A percentile compares a stretch with the other conserved stretches of the same genome.
Conservation (phyloP, 2,888 invertebrate genomes). For the Cantharis flavilabris region DNA sequence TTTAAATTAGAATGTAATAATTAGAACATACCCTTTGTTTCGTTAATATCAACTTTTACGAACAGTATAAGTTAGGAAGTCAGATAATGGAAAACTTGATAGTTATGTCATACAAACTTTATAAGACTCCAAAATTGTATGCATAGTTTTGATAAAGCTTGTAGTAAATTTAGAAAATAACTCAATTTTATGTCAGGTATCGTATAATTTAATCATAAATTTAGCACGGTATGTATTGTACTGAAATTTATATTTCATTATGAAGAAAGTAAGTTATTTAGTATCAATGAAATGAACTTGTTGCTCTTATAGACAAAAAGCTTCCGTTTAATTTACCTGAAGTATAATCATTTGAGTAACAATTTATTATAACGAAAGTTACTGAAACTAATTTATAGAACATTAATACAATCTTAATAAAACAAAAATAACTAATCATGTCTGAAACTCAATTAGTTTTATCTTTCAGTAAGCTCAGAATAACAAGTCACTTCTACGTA, state of each 20-base stretch:
- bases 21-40: background rate
- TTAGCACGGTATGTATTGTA: background rate
- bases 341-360: background rate
- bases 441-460: slow-evolving; percentile 10
- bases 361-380: background rate
- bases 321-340: background rate
- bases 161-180: slow-evolving; percentile 20
- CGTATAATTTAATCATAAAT: slow-evolving; percentile 8
- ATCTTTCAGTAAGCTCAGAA: slow-evolving; percentile 4
- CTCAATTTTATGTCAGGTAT: slow-evolving; percentile 10
- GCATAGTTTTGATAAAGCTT: slow-evolving; percentile 20
- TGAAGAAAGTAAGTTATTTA: background rate
- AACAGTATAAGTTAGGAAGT: background rate
- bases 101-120: slow-evolving; percentile 18
- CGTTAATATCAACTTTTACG: background rate
- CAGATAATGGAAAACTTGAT: slow-evolving; percentile 14
- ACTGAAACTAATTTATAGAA: background rate
- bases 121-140: slow-evolving; percentile 13
- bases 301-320: background rate
- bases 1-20: background rate
- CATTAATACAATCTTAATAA: background rate
- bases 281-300: background rate
- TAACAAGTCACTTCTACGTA: slow-evolving; percentile 10
- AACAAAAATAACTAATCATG: background rate
- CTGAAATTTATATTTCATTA: background rate